Percentiles rank a stretch among this genome's conserved stretches.
Conservation (phyloP, 1,140 invertebrate species). For the Euglossa dilemma region DNA sequence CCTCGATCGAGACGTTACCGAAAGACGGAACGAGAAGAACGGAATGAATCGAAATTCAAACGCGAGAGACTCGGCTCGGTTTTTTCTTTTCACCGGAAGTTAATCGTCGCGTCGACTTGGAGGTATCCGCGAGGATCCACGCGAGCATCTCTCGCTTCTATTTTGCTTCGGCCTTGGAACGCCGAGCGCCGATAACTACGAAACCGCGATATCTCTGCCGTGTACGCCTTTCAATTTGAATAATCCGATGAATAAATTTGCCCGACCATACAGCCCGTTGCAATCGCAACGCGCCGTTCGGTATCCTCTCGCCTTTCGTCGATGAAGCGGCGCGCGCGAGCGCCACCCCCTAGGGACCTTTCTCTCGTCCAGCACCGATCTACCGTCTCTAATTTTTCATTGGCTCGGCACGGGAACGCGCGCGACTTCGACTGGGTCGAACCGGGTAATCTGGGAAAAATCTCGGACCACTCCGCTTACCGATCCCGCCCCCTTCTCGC, state of each 20-base stretch:
- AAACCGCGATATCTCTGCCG: conserved; percentile 38
- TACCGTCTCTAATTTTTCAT: conserved; percentile 56
- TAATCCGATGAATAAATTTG: conserved; percentile 54
- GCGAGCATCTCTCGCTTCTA: background rate
- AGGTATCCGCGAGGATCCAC: background rate
- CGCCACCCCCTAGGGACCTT: background rate
- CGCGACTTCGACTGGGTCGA: background rate
- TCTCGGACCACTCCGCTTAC: background rate
- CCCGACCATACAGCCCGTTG: conserved; percentile 9
- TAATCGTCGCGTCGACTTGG: background rate
- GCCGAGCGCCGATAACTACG: conserved; percentile 30
- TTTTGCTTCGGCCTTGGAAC: conserved; percentile 1
- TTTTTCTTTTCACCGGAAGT: too few relatives aligned
- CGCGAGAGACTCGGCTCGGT: too few relatives aligned
- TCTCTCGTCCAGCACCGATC: too few relatives aligned
- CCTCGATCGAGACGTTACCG: background rate
- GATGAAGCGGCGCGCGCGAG: background rate
- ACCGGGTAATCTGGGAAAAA: background rate
- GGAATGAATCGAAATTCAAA: too few relatives aligned
- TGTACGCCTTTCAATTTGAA: conserved; percentile 53
- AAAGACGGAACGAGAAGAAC: too few relatives aligned
- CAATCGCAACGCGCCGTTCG: conserved; percentile 1
- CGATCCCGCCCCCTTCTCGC: background rate
- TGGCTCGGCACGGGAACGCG: background rate
- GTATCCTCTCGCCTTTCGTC: background rate